Evolutionary conservation across 1,140 invertebrate species (phyloP).

Genomic region (Helicoverpa armigera): DNA sequence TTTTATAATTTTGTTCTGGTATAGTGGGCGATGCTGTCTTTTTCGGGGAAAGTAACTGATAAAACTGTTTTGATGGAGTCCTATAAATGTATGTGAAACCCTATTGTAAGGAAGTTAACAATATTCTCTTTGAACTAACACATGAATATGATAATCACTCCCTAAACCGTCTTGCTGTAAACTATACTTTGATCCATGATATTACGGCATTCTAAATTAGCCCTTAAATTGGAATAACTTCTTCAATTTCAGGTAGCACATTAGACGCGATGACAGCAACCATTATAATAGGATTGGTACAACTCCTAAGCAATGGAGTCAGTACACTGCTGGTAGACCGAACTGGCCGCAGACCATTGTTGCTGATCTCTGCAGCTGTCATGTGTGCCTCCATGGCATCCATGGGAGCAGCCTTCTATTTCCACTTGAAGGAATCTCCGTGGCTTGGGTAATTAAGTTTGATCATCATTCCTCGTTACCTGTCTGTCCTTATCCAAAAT

Average conservation of each 20-base stretch:
- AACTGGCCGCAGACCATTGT: conserved; percentile 89
- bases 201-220: background rate
- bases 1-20: background rate
- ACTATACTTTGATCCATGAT: no score
- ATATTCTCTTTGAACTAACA: no score
- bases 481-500: no score
- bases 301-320: conserved; percentile 90
- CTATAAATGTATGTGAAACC: no score
- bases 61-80: no score
- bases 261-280: conserved; percentile 88
- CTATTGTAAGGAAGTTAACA: no score
- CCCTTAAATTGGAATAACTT: background rate
- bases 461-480: no score
- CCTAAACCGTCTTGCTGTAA: no score
- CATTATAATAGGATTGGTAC: conserved; percentile 91
- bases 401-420: conserved; percentile 89
- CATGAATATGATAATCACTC: no score
- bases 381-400: conserved; percentile 89
- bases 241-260: conserved; percentile 72
- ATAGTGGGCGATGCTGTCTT: no score
- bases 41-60: no score
- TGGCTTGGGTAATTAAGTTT: conserved; percentile 75
- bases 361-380: conserved; percentile 89
- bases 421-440: conserved; percentile 86
- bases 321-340: conserved; percentile 89